phyloP scores from a whole-genome alignment of 2,797 vertebrate genomes.

The Luscinia luscinia region DNA sequence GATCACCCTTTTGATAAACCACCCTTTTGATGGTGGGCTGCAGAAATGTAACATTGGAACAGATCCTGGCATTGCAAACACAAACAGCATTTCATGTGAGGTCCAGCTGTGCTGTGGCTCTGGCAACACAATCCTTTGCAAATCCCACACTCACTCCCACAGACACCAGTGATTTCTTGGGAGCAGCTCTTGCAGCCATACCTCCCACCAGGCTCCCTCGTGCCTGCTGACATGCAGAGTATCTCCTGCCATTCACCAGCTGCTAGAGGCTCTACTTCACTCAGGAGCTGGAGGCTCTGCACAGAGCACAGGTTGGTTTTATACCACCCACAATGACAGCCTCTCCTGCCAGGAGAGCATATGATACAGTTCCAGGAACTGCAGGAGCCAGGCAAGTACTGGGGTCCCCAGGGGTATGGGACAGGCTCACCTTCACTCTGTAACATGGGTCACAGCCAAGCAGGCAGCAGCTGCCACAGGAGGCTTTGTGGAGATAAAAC shows the following conservation, averaged over 20 bases:
- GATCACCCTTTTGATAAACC: neutral
- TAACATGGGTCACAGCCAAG: neutral
- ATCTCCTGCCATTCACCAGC: neutral
- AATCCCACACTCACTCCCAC: neutral
- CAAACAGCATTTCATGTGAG: neutral
- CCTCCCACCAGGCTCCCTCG: neutral
- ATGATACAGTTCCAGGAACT: neutral
- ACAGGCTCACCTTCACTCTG: constrained; percentile 44
- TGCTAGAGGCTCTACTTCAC: neutral
- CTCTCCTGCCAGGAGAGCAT: neutral
- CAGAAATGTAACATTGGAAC: neutral
- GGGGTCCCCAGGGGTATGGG: neutral
- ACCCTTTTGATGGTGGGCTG: neutral
- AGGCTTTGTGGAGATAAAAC: neutral
- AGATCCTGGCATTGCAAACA: neutral
- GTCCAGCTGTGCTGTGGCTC: neutral
- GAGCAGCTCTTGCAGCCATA: neutral
- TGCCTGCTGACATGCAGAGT: neutral
- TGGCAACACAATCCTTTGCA: neutral
- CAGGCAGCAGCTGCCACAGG: neutral
- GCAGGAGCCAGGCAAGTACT: neutral
- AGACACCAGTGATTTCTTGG: neutral
- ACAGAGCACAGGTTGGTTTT: neutral
- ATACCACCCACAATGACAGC: rapidly evolving
- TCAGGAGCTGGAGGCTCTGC: neutral